phyloP scores from a whole-genome alignment of 37 sponge, comb jelly and placozoan genomes.

The Eunapius fragilis region DNA sequence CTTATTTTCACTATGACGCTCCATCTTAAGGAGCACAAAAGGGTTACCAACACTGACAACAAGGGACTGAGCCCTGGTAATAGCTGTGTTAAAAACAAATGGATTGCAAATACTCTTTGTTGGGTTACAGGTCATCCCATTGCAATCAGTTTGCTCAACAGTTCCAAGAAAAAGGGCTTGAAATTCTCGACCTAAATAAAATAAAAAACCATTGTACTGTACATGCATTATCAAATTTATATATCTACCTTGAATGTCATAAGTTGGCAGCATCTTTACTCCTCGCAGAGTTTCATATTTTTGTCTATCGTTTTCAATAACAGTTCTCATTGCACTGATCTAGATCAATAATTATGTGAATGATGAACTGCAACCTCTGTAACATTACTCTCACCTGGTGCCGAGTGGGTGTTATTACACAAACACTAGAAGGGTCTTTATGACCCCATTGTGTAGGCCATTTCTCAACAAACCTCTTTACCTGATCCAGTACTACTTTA shows the following conservation, averaged over 20 bases:
- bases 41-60: constrained; percentile 44
- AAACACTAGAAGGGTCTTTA: constrained; percentile 11
- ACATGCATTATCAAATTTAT: not conserved
- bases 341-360: not conserved
- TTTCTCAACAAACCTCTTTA: not conserved
- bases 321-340: not conserved
- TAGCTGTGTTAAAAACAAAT: constrained; percentile 38
- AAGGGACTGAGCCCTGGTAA: constrained; percentile 35
- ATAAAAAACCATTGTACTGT: too few relatives aligned
- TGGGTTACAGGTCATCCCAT: constrained; percentile 12
- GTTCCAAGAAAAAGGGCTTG: constrained; percentile 36
- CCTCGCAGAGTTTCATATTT: not conserved
- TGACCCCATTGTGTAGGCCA: constrained; percentile 55
- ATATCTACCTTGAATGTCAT: constrained; percentile 42
- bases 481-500: not conserved
- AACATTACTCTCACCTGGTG: constrained; percentile 12
- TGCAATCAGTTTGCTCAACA: constrained; percentile 9
- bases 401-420: constrained; percentile 42
- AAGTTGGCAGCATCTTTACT: constrained; percentile 11
- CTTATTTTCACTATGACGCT: not conserved
- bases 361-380: not conserved
- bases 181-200: constrained; percentile 37
- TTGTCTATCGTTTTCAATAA: not conserved
- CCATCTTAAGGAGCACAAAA: constrained; percentile 21
- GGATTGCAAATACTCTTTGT: constrained; percentile 12